A percentile compares a stretch with the other conserved stretches of the same genome.
Conservation (phyloP, 2,113 vertebrate genomes). For the Gnathonemus echidnorhynchus region DNA sequence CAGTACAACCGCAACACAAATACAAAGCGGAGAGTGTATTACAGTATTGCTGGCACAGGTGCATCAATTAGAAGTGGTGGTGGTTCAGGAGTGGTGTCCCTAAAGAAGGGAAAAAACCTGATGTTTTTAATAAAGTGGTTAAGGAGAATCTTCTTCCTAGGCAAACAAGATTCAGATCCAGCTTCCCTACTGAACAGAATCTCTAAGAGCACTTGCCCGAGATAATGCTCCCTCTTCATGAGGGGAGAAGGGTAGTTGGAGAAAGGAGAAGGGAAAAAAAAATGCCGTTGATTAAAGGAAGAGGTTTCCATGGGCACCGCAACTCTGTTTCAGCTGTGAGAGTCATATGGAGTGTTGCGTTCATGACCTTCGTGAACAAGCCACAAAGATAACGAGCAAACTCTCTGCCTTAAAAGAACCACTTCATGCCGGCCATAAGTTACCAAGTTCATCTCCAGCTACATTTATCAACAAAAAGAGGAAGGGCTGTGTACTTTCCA, state of each 20-base stretch:
- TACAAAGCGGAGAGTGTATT: not conserved
- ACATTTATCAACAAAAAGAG: not conserved
- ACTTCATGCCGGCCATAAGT: not conserved
- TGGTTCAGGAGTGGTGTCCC: not conserved
- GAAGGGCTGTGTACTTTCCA: not conserved
- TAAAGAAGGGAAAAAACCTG: not conserved
- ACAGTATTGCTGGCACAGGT: not conserved
- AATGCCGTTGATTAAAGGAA: not conserved
- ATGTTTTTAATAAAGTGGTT: not conserved
- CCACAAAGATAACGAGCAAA: not conserved
- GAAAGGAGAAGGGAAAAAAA: not conserved
- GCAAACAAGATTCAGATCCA: not conserved
- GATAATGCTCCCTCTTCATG: conserved; percentile 1
- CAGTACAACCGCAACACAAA: not conserved
- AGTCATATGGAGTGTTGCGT: not conserved
- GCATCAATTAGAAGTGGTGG: not conserved
- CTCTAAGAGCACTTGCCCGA: not conserved
- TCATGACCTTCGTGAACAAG: not conserved
- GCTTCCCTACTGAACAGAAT: not conserved
- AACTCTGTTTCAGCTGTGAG: not conserved
- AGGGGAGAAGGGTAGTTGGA: not conserved
- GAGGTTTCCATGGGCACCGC: not conserved
- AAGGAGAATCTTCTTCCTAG: not conserved
- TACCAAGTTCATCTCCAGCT: not conserved
- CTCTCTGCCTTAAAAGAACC: not conserved